Evolutionary conservation across 2,113 vertebrate genomes (phyloP).

Genomic region (Globicephala melas): DNA sequence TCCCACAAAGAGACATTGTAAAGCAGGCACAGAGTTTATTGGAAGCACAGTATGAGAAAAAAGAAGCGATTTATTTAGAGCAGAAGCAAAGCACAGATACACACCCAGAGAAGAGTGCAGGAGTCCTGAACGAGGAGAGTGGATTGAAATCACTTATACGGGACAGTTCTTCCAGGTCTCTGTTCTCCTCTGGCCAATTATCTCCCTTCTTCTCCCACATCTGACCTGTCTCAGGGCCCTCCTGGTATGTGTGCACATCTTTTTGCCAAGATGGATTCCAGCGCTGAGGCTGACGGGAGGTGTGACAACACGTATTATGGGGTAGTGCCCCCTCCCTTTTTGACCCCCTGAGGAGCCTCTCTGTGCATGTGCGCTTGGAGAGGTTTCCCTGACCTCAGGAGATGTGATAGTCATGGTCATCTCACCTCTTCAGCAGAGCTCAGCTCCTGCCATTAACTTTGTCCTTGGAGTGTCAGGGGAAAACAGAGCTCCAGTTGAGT

Average conservation of each 20-base stretch:
- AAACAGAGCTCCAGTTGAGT: background rate
- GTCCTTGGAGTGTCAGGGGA: background rate
- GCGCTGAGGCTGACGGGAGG: background rate
- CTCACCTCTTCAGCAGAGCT: background rate
- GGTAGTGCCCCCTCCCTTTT: background rate
- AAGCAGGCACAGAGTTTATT: background rate
- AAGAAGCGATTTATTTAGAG: background rate
- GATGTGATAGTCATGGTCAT: background rate
- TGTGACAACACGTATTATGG: background rate
- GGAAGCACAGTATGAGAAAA: background rate
- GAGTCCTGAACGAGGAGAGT: background rate
- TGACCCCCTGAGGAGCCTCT: background rate
- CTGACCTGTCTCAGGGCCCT: background rate
- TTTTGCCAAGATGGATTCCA: background rate
- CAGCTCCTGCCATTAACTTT: background rate
- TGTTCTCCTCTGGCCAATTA: background rate
- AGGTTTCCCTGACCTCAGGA: background rate
- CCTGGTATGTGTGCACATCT: background rate
- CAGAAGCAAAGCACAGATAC: background rate
- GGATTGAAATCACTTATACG: accelerated
- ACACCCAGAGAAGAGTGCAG: background rate
- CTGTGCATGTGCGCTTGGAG: background rate
- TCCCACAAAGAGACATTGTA: background rate
- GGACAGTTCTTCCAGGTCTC: background rate
- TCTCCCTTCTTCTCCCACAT: background rate